A percentile compares a stretch with the other conserved stretches of the same genome.
These are phyloP conservation scores for Dipodomys spectabilis DNA, from an alignment of 2,113 vertebrate genomes.

Conservation along the genomic window DNA sequence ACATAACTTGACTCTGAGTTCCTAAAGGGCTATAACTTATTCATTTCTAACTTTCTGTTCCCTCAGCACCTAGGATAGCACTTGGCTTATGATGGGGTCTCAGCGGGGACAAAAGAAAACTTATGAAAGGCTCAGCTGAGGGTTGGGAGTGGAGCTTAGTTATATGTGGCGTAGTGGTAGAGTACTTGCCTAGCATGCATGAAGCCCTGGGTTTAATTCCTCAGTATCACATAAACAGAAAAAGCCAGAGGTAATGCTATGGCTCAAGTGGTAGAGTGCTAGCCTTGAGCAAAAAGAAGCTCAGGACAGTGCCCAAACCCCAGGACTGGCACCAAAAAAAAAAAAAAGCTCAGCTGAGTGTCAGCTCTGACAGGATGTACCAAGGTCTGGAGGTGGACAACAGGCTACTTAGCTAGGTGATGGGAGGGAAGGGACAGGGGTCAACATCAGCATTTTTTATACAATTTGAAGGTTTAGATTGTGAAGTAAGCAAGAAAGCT, in stretches of 20 bases:
- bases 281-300: too few relatives aligned
- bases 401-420: neutral
- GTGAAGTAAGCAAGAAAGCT: conserved; percentile 37
- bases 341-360: neutral
- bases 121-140: neutral
- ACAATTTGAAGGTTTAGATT: conserved; percentile 5
- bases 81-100: neutral
- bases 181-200: too few relatives aligned
- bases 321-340: too few relatives aligned
- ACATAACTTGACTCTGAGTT: neutral
- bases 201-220: too few relatives aligned
- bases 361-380: neutral
- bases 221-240: too few relatives aligned
- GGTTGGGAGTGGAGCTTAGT: too few relatives aligned
- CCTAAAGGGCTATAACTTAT: neutral
- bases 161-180: too few relatives aligned
- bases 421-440: rapidly evolving
- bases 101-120: neutral
- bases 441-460: neutral
- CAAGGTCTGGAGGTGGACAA: neutral
- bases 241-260: too few relatives aligned
- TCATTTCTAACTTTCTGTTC: neutral
- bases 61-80: neutral
- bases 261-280: too few relatives aligned
- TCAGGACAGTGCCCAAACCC: too few relatives aligned